Evolutionary conservation across 1,140 invertebrate genomes (phyloP).

Genomic region (Drosophila nannoptera): DNA sequence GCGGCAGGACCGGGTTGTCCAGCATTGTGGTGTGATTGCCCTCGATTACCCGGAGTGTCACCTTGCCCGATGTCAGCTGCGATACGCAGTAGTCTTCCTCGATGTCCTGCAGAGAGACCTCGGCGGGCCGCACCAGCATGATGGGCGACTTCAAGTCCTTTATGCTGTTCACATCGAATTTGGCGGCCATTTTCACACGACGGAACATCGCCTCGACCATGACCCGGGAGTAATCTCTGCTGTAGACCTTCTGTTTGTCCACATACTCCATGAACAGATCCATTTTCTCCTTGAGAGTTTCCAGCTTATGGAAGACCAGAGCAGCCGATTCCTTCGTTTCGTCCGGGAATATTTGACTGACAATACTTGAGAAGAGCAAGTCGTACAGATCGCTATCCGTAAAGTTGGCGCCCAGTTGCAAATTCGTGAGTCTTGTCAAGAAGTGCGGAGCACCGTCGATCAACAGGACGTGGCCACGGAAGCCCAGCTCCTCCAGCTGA

Average conservation of each 20-base stretch:
- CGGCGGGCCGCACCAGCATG: slow-evolving; percentile 83
- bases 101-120: slow-evolving; percentile 79
- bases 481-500: slow-evolving; percentile 82
- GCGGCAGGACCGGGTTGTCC: slow-evolving; percentile 82
- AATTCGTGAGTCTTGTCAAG: slow-evolving; percentile 79
- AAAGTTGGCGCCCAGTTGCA: slow-evolving; percentile 72
- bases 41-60: slow-evolving; percentile 82
- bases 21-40: slow-evolving; percentile 87
- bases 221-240: slow-evolving; percentile 79
- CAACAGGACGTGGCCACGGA: slow-evolving; percentile 80
- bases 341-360: slow-evolving; percentile 81
- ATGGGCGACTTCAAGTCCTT: slow-evolving; percentile 81
- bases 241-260: slow-evolving; percentile 79
- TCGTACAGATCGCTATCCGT: slow-evolving; percentile 81
- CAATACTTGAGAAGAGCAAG: slow-evolving; percentile 80
- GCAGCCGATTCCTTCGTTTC: slow-evolving; percentile 81
- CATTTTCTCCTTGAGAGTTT: slow-evolving; percentile 59
- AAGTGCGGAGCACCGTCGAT: slow-evolving; percentile 83
- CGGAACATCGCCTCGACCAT: slow-evolving; percentile 81
- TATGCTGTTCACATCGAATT: slow-evolving; percentile 79
- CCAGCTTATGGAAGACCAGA: slow-evolving; percentile 64
- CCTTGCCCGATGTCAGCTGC: slow-evolving; percentile 79
- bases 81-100: slow-evolving; percentile 85
- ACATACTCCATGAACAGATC: slow-evolving; percentile 62
- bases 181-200: slow-evolving; percentile 81